Evolutionary conservation across 2,888 invertebrate species (phyloP).

Genomic region (Cerastis rubricosa): DNA sequence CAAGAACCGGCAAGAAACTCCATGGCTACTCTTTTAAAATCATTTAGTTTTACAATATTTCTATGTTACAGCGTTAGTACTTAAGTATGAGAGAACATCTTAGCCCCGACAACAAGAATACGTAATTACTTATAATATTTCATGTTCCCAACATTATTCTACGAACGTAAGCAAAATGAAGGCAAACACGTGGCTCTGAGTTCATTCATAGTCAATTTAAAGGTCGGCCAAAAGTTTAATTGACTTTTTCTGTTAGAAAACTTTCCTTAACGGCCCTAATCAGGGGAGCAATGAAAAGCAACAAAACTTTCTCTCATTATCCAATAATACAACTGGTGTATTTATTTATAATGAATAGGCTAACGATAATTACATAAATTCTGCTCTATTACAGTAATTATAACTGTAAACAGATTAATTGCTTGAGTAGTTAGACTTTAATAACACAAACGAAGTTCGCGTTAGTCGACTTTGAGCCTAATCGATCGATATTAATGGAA

Average conservation of each 20-base stretch:
- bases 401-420: not conserved
- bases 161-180: slow-evolving; percentile 29
- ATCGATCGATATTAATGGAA: not conserved
- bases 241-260: slow-evolving; percentile 50
- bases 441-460: not conserved
- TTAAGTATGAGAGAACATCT: too few relatives aligned
- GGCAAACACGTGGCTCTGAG: slow-evolving; percentile 18
- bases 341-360: slow-evolving; percentile 3
- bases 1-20: too few relatives aligned
- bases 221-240: slow-evolving; percentile 48
- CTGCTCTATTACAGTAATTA: slow-evolving; percentile 9
- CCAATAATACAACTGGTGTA: not conserved
- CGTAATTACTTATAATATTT: slow-evolving; percentile 27
- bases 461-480: not conserved
- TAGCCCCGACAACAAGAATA: too few relatives aligned
- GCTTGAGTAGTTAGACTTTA: slow-evolving; percentile 2
- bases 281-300: slow-evolving; percentile 12
- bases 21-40: too few relatives aligned
- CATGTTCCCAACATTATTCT: slow-evolving; percentile 12
- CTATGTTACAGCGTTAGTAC: too few relatives aligned
- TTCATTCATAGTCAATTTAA: slow-evolving; percentile 41
- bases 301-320: slow-evolving; percentile 10
- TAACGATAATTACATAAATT: slow-evolving; percentile 14
- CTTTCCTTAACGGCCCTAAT: slow-evolving; percentile 19
- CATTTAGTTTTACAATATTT: too few relatives aligned